These are phyloP conservation scores for Pterocles burchelli DNA, from an alignment of 2,113 vertebrate species.

Conservation along the genomic window DNA sequence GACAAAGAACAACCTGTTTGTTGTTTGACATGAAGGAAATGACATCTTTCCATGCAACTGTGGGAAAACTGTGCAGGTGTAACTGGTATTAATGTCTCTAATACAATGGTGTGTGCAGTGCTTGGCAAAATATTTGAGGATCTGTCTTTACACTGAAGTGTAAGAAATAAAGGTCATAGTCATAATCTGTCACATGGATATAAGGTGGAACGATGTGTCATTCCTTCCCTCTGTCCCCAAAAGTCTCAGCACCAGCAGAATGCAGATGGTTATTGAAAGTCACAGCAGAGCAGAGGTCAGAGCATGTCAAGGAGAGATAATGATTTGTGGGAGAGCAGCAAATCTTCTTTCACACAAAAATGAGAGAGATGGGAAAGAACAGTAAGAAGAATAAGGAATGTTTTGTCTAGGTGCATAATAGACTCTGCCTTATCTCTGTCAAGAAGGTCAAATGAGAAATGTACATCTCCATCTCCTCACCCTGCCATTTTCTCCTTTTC, in stretches of 20 bases:
- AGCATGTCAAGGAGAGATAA: background rate
- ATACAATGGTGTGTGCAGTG: background rate
- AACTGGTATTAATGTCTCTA: background rate
- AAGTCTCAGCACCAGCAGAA: background rate
- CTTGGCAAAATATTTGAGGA: background rate
- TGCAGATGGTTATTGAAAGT: background rate
- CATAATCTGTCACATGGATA: background rate
- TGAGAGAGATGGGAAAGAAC: background rate
- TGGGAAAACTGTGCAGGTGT: background rate
- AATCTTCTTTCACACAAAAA: background rate
- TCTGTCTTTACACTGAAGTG: background rate
- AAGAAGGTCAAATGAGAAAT: background rate
- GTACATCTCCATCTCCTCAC: background rate
- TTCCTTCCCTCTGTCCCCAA: background rate
- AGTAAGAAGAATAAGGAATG: background rate
- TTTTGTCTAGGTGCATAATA: background rate
- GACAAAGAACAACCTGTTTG: background rate
- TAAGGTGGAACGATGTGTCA: background rate
- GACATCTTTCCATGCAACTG: background rate
- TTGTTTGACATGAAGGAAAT: background rate
- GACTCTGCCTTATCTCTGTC: background rate
- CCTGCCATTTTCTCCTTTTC: background rate
- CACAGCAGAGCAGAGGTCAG: background rate
- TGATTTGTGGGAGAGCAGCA: background rate
- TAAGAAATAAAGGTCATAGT: background rate